A percentile compares a stretch with the other conserved stretches of the same genome.
Conservation (phyloP, 2,888 invertebrate genomes). For the Hydraecia micacea region DNA sequence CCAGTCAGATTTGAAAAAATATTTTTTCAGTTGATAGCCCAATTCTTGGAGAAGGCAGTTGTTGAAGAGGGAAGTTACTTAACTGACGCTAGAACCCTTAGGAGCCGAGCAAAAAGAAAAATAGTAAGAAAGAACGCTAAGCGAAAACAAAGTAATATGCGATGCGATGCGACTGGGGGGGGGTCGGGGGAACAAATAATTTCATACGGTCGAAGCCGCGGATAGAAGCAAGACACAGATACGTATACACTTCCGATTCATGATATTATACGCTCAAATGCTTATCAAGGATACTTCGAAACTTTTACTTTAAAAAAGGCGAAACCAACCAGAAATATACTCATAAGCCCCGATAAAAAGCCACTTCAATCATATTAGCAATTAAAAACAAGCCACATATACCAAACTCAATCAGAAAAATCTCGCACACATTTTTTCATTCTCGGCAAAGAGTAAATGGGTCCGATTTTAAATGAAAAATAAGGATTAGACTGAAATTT, state of each 20-base stretch:
- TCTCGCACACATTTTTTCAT: constrained; percentile 25
- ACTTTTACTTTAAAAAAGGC: not conserved
- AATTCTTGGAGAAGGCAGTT: not conserved
- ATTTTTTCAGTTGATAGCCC: not conserved
- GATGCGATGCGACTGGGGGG: not conserved
- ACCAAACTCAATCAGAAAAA: constrained; percentile 19
- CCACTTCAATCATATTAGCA: constrained; percentile 29
- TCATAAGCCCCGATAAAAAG: constrained; percentile 7
- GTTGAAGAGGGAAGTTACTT: not conserved
- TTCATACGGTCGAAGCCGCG: not conserved
- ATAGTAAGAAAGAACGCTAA: not conserved
- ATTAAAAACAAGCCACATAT: constrained; percentile 16
- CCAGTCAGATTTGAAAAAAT: not conserved
- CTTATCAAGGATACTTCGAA: not conserved
- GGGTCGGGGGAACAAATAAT: not conserved
- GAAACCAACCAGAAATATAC: not conserved
- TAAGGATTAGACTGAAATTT: constrained; percentile 81
- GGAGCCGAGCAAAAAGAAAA: not conserved
- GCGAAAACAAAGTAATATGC: not conserved
- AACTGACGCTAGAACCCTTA: not conserved
- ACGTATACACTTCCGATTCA: not conserved
- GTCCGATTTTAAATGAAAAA: constrained; percentile 75
- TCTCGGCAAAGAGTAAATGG: constrained; percentile 60
- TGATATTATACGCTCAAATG: not conserved
- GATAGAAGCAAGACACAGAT: not conserved